Base-by-base conservation (phyloP, 2,888 invertebrate species). In the Standfussiana lucernea region DNA sequence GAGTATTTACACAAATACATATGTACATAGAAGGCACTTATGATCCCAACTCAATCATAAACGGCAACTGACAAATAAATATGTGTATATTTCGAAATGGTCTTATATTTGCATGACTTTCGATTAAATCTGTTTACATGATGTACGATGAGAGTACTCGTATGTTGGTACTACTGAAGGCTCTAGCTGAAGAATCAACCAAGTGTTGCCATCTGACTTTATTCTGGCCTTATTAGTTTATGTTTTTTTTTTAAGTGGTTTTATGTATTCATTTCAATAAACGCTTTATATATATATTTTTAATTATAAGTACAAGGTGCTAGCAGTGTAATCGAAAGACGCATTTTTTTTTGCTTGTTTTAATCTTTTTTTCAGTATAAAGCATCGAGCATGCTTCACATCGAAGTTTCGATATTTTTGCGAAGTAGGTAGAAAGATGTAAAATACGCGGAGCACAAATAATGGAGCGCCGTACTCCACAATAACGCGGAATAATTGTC, bases 31-130 rank as follows among this genome's bases (percentile, higher is more conserved):
- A 11, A 61, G 24, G 42, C 53, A 37, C 61, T 67, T 80, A 35
- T 24, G 62, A 68, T 74, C 6, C n/a, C 32, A 37, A 45, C n/a
- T 62, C 53, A 62, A 37, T 47, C 67, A 35, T 67, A 61, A 62
- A 53, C 11, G 32, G 15, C 35, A 78, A 61, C 50, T 73, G 59
- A 79, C 50, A 62, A 74, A 79, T 40, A 79, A 67, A 74, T 67
- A 40, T 62, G 47, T 7, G 6, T 28, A 32, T 67, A 37, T 45
- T 50, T 66, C 18, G 32, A 53, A 47, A 62, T 24, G 21, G 8
- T 50, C 53, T 47, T 42, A 21, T 53, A 45, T 45, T 32, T 73
- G 42, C 8, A 15, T 45, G 28, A 13, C 61, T 62, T 42, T 45
- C 32, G n/a, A 53, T 62, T 15, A 67, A 45, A 79, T 64, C 10